phyloP scores from a whole-genome alignment of 2,113 vertebrate species.

The Capricornis sumatraensis region DNA sequence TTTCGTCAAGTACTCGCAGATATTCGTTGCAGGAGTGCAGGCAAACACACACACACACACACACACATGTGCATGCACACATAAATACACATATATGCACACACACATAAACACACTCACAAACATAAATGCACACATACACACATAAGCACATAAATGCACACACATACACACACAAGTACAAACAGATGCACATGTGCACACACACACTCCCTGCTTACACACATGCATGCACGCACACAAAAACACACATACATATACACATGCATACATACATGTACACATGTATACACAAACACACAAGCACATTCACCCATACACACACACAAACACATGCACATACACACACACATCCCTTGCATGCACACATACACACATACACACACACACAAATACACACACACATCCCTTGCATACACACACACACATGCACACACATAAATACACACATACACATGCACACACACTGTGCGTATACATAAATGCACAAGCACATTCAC shows the following conservation, averaged over 20 bases:
- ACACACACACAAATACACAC: background rate
- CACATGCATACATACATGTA: background rate
- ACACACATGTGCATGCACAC: rapidly evolving
- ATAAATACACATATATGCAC: background rate
- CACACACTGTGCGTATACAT: background rate
- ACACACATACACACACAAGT: background rate
- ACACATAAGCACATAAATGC: background rate
- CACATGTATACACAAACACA: background rate
- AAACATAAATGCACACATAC: background rate
- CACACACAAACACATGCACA: background rate
- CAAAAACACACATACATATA: background rate
- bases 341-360: background rate
- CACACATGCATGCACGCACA: rapidly evolving
- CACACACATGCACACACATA: background rate
- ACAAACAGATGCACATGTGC: background rate
- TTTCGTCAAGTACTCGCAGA: background rate
- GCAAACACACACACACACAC: background rate
- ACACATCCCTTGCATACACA: background rate
- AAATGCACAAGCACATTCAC: background rate
- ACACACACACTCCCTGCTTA: background rate
- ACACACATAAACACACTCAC: background rate
- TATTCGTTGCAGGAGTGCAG: too few species aligned
- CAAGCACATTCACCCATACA: background rate
- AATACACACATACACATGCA: background rate
- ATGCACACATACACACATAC: background rate